Evolutionary conservation across 2,113 vertebrate species (phyloP), one percentile per base, ranked within the genome.

Genomic region (Delphinapterus leucas): DNA sequence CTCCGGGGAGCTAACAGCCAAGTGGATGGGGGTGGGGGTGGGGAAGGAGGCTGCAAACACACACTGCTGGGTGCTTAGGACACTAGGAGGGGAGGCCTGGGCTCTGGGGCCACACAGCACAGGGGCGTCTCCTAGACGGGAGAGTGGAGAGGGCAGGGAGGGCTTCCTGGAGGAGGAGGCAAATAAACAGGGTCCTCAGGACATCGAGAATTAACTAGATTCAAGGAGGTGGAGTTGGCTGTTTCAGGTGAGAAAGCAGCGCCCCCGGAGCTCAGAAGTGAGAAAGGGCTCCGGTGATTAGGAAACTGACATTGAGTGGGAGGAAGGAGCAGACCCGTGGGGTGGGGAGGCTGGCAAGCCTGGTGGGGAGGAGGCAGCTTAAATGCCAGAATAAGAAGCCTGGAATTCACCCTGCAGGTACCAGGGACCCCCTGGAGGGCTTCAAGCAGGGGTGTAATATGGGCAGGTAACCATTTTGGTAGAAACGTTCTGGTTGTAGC

Each of bases 81-180:
- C 41, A 18, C 44, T 6, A 28, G 6, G n/a, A 1, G 8, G 41
- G 80, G 23, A 36, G 13, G 14, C 25, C 81, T 0, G 0, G 58
- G 36, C n/a, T n/a, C 38, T 38, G 1, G 8, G 49, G n/a, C 41
- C 41, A 36, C 31, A n/a, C 17, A 70, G 28, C 73, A 63, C 60
- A 89, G 58, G n/a, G 55, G 17, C n/a, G 47, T 31, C 23, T 15
- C 18, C 33, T 61, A 23, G 9, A 41, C 12, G 2, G 20, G 33
- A 87, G 58, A 20, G 28, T 33, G 7, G 67, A 80, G 38, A 36
- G n/a, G 20, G 5, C 41, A 36, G 33, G 68, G 70, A 90, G 49
- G 79, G 8, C 76, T 85, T 55, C 91, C 85, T 68, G 65, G 91
- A 93, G 63, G 87, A 88, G 71, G 87, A 28, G n/a, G 68, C 82